Base-by-base conservation (phyloP, 2,888 invertebrate genomes). In the Phanerotoma sp. region DNA sequence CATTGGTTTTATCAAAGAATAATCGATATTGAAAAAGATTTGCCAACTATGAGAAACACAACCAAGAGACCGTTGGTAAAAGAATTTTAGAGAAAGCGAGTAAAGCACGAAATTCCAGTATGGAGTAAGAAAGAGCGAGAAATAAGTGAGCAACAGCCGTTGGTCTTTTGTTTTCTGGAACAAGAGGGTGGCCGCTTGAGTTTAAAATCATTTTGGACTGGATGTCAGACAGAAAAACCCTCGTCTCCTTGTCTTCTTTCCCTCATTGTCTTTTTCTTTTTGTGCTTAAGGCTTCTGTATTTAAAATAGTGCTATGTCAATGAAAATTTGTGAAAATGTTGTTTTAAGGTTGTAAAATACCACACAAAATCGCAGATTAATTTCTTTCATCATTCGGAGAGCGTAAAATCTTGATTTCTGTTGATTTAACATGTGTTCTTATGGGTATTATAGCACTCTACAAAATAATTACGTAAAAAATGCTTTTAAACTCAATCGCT, bases 111-210 rank as follows among this genome's bases (percentile, higher is more conserved):
- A 55, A 41, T 40, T 49, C 51, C 18, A 25, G 21, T 30, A 20
- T 21, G 46, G 46, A 45, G 49, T 38, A 52, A 56, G 50, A 54
- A 32, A 55, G 22, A 33, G 35, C 51, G 48, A 11, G 33, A 15
- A 33, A 33, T 46, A 57, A 55, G 61, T 60, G 66, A 66, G 71
- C 70, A 70, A 70, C 71, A 71, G 71, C 64, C 69, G 61, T 42
- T 60, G 69, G 64, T 69, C 71, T 71, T 73, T 73, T 73, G 73
- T 73, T 70, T 69, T 68, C 62, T 61, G 64, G 59, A 63, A 70
- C 66, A 67, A 69, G 70, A 67, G 70, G 65, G 64, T 64, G 66
- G 52, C 64, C 66, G 62, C 64, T 67, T 66, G 67, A 63, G 63
- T 63, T 64, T 57, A 51, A 65, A 67, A 69, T 66, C 63, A 58